Evolutionary conservation across 92 coral and sea anemone species (phyloP).

Genomic region (Phenganax subtilis): DNA sequence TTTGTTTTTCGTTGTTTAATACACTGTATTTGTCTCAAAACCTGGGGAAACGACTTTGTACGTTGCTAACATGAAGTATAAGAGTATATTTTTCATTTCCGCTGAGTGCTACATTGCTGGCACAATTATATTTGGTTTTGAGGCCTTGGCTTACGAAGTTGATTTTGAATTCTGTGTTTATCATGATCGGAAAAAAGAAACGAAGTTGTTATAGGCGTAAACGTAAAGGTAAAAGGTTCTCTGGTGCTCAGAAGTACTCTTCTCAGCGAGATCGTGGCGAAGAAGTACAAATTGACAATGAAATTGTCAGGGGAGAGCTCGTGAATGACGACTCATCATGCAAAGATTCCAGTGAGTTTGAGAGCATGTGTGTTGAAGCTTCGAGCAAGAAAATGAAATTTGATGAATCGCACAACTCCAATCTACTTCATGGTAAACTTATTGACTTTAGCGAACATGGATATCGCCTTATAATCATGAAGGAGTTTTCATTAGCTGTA

Average conservation of each 20-base stretch:
- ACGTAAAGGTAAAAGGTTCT: too few relatives aligned
- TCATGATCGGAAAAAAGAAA: too few relatives aligned
- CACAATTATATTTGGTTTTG: too few relatives aligned
- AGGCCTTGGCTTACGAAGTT: too few relatives aligned
- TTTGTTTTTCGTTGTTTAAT: not conserved
- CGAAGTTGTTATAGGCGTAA: too few relatives aligned
- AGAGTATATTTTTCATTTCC: not conserved
- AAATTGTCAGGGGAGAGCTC: not conserved
- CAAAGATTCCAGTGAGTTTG: not conserved
- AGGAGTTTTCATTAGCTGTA: not conserved
- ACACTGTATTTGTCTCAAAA: not conserved
- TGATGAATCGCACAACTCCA: conserved; percentile 23
- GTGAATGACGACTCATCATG: conserved; percentile 10
- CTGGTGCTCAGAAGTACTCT: too few relatives aligned
- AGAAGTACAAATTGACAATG: not conserved
- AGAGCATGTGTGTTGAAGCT: conserved; percentile 17
- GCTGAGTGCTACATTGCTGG: not conserved
- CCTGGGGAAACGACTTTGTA: not conserved
- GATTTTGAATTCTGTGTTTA: too few relatives aligned
- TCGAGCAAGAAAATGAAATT: conserved; percentile 20
- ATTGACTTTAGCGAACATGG: conserved; percentile 1
- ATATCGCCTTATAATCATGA: conserved; percentile 16
- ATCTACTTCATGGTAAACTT: not conserved
- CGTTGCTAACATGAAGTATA: conserved; percentile 2
- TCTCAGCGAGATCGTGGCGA: too few relatives aligned